A percentile compares a stretch with the other conserved stretches of the same genome.
Evolutionary conservation across 2,113 vertebrate species (phyloP).

Genomic region (Raja brachyura): DNA sequence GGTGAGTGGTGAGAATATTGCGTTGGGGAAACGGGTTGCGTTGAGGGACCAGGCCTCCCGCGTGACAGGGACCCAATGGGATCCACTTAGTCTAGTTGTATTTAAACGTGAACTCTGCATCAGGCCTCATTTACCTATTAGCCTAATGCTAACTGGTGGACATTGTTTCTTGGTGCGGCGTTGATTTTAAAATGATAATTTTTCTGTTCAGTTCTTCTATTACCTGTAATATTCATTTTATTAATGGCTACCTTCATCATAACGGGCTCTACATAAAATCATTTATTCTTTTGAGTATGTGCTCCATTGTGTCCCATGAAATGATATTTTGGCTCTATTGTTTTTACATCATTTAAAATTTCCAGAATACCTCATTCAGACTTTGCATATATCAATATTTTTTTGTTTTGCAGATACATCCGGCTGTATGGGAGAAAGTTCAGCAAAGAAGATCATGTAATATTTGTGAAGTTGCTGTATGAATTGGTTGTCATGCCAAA

Average conservation of each 20-base stretch:
- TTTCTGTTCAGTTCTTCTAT: not conserved
- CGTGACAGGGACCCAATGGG: too few relatives aligned
- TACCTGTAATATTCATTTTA: not conserved
- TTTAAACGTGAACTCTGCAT: not conserved
- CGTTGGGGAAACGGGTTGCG: too few relatives aligned
- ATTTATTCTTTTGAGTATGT: not conserved
- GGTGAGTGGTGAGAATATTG: too few relatives aligned
- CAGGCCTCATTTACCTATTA: not conserved
- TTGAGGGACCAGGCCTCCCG: too few relatives aligned
- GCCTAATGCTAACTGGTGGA: not conserved
- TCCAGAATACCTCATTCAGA: not conserved
- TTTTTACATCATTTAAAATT: not conserved
- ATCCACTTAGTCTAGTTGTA: too few relatives aligned
- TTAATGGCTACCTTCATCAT: not conserved
- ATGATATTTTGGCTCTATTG: not conserved
- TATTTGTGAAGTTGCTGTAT: slow-evolving; percentile 89
- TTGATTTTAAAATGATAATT: not conserved
- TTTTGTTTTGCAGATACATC: slow-evolving; percentile 70
- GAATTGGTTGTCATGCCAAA: slow-evolving; percentile 87
- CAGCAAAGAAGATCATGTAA: slow-evolving; percentile 94
- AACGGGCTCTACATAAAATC: not conserved
- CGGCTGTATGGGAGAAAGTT: slow-evolving; percentile 95
- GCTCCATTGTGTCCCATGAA: not conserved
- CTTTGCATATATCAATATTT: not conserved
- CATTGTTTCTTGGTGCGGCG: not conserved